A percentile compares a stretch with the other conserved stretches of the same genome.
phyloP scores from a whole-genome alignment of 2,113 vertebrate species.

The Anoplopoma fimbria region DNA sequence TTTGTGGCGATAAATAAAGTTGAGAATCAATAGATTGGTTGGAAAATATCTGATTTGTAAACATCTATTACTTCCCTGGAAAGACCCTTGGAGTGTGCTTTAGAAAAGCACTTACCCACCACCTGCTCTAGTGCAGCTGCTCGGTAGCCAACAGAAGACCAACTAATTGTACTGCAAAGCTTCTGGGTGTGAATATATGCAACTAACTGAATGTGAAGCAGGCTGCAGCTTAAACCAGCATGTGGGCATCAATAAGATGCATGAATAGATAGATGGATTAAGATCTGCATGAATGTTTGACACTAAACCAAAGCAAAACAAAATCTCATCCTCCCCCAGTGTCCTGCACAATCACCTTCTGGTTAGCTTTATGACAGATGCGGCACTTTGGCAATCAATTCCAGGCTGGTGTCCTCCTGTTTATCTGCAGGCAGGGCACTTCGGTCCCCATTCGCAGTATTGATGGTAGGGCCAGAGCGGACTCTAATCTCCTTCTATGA shows the following conservation, averaged over 20 bases:
- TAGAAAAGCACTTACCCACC: constrained; percentile 46
- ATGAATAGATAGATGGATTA: constrained; percentile 12
- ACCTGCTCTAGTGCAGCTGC: constrained; percentile 68
- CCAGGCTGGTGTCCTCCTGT: constrained; percentile 38
- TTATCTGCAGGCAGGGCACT: constrained; percentile 52
- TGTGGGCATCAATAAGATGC: background rate
- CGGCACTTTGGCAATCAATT: constrained; percentile 57
- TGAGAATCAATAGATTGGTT: background rate
- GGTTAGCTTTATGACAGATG: constrained; percentile 62
- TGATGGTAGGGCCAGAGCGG: constrained; percentile 50
- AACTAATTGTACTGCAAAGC: constrained; percentile 56
- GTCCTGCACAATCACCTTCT: constrained; percentile 33
- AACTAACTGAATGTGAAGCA: constrained; percentile 25
- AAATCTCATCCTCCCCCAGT: constrained; percentile 5
- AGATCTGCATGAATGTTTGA: constrained; percentile 26
- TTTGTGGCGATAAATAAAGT: constrained; percentile 3
- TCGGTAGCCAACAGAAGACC: constrained; percentile 40
- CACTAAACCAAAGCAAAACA: constrained; percentile 17
- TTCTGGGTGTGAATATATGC: constrained; percentile 48
- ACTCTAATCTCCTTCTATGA: constrained; percentile 51
- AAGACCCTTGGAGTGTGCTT: constrained; percentile 30
- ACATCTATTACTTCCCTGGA: constrained; percentile 31
- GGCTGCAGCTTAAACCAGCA: constrained; percentile 3
- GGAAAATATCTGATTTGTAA: constrained; percentile 19
- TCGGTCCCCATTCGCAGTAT: constrained; percentile 40